A percentile compares a stretch with the other conserved stretches of the same genome.
Conservation (phyloP, 2,888 invertebrate species). For the Drosophila silvestris region DNA sequence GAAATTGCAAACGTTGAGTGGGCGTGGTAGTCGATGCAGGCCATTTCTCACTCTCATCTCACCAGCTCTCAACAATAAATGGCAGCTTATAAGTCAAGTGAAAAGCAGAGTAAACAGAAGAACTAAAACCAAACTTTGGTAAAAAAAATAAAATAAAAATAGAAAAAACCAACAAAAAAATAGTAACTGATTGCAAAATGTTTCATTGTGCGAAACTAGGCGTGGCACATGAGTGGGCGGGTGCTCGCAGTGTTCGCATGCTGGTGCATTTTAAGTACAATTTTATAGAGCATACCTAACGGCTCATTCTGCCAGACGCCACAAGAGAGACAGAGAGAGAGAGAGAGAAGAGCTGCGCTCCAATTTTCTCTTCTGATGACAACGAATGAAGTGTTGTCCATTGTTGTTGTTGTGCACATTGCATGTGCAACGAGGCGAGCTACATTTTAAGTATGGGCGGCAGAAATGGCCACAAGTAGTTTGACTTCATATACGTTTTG, state of each 20-base stretch:
- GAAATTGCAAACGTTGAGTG: conserved; percentile 78
- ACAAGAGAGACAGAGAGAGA: neutral
- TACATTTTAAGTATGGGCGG: conserved; percentile 43
- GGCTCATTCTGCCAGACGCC: conserved; percentile 39
- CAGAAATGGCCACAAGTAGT: conserved; percentile 8
- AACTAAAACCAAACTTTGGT: conserved; percentile 47
- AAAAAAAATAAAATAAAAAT: conserved; percentile 13
- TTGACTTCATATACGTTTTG: neutral
- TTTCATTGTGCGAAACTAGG: conserved; percentile 54
- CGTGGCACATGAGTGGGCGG: conserved; percentile 49
- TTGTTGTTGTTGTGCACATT: conserved; percentile 18
- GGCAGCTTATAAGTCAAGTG: conserved; percentile 79
- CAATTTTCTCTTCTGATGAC: conserved; percentile 48
- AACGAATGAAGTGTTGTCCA: conserved; percentile 63
- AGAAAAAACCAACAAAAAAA: conserved; percentile 7
- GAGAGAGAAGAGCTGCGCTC: conserved; percentile 24
- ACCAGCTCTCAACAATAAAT: conserved; percentile 66
- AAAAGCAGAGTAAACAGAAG: conserved; percentile 67
- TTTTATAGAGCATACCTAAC: conserved; percentile 75
- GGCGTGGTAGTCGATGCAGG: conserved; percentile 60
- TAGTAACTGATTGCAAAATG: conserved; percentile 57
- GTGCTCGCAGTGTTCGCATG: conserved; percentile 40
- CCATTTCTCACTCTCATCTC: conserved; percentile 14
- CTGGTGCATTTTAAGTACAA: conserved; percentile 78
- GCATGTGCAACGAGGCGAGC: conserved; percentile 58